Evolutionary conservation across 2,888 invertebrate species (phyloP), one percentile per base, ranked within the genome.

Genomic region (Sesia bembeciformis): DNA sequence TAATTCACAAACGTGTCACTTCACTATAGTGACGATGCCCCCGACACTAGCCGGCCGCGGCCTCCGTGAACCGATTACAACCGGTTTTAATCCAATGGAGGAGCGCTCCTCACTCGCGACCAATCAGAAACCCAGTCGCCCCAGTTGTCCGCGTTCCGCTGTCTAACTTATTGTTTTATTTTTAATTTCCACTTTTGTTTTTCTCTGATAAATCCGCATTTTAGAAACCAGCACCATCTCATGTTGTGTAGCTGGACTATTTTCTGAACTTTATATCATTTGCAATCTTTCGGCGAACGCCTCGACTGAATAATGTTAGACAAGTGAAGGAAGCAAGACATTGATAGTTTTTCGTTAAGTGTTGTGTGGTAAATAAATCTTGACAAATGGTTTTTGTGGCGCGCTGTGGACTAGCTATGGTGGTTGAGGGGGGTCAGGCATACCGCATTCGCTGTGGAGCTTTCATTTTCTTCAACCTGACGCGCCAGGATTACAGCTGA

Each of bases 401-500:
- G 74, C 68, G 60, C 59, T 61, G 74, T 70, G 67, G 67, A 68
- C 72, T 78, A 86, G 82, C 85, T 86, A 88, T 88, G 88, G 81
- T 88, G 78, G 76, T 80, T 74, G 70, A 63, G 67, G 64, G 80
- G 64, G 74, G 77, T 62, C 73, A 72, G 60, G 75, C 73, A 59
- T 80, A 76, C 70, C 80, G 80, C 58, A 70, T 81, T 54, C 76
- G 81, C 57, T 83, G 79, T 60, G 88, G 87, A 60, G 87, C 88
- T 60, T 88, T 89, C 64, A 75, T 84, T 65, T 88, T 83, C 78
- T 84, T 82, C 73, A 89, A 89, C 68, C 66, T 89, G 68, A 89
- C 88, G 57, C 78, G 89, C 60, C 89, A 89, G 71, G 89, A 89
- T 66, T 76, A 88, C 66, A 89, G 89, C 89, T 89, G 89, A 89